Evolutionary conservation across 2,888 invertebrate genomes (phyloP).

Genomic region (Priocnemis perturbator): DNA sequence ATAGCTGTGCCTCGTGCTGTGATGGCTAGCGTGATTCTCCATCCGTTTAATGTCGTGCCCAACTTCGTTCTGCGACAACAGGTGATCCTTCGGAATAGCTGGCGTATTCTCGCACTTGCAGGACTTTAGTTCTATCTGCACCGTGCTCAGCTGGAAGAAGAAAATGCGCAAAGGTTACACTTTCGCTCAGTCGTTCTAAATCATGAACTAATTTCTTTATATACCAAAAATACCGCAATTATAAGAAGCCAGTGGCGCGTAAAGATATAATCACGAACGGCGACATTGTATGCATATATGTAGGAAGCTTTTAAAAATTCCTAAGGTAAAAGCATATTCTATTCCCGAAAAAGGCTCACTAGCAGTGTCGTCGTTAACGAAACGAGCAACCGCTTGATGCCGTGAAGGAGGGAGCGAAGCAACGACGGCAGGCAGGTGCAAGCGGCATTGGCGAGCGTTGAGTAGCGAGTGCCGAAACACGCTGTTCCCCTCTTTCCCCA

Average conservation of each 20-base stretch:
- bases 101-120: conserved; percentile 57
- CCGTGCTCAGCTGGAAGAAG: conserved; percentile 66
- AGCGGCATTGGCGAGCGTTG: neutral
- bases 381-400: neutral
- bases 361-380: too few relatives aligned
- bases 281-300: too few relatives aligned
- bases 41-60: conserved; percentile 37
- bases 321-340: too few relatives aligned
- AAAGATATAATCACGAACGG: too few relatives aligned
- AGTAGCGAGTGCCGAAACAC: neutral
- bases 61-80: conserved; percentile 37
- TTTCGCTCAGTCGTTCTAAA: too few relatives aligned
- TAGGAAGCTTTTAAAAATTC: too few relatives aligned
- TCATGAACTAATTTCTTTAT: too few relatives aligned
- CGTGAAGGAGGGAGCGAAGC: conserved; percentile 26
- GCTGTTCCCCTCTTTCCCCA: neutral
- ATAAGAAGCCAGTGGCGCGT: too few relatives aligned
- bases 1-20: conserved; percentile 50
- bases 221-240: too few relatives aligned
- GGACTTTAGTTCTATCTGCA: conserved; percentile 70
- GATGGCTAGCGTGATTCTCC: conserved; percentile 33
- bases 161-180: neutral
- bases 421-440: too few relatives aligned
- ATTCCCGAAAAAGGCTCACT: too few relatives aligned
- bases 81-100: conserved; percentile 45